These are phyloP conservation scores for Netelia fuscicornis DNA, from an alignment of 2,888 invertebrate genomes.

Conservation along the genomic window DNA sequence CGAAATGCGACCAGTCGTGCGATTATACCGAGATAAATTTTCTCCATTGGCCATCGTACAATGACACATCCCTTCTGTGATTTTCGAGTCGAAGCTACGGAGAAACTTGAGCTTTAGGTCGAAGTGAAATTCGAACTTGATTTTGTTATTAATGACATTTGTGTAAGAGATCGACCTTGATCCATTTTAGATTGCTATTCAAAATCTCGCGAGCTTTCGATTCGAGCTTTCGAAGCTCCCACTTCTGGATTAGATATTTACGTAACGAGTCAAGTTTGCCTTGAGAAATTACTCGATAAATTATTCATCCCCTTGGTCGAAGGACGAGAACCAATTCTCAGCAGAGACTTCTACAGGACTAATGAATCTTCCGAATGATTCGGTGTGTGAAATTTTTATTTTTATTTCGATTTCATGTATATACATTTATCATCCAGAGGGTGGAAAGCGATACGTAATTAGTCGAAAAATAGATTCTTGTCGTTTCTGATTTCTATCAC, in stretches of 20 bases:
- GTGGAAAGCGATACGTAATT: too few relatives aligned
- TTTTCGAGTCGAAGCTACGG: too few relatives aligned
- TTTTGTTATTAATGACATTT: too few relatives aligned
- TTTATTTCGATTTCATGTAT: too few relatives aligned
- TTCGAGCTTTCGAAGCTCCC: background rate
- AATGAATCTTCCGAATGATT: background rate
- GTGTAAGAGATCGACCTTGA: too few relatives aligned
- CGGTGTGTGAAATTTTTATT: background rate
- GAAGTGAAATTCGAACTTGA: too few relatives aligned
- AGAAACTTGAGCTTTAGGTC: too few relatives aligned
- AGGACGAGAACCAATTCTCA: background rate
- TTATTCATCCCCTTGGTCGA: background rate
- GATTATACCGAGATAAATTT: slow-evolving; percentile 1
- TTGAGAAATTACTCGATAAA: background rate
- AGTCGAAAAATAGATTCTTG: too few relatives aligned
- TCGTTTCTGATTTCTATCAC: too few relatives aligned
- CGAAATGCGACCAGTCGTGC: background rate
- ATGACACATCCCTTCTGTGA: background rate
- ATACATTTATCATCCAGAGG: too few relatives aligned
- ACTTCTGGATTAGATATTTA: background rate
- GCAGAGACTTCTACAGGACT: background rate
- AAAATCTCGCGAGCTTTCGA: too few relatives aligned
- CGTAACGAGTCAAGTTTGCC: background rate
- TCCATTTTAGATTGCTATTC: too few relatives aligned
- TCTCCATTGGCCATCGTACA: background rate